Evolutionary conservation across 2,888 invertebrate genomes (phyloP).

Genomic region (Eristalinus sepulchralis): DNA sequence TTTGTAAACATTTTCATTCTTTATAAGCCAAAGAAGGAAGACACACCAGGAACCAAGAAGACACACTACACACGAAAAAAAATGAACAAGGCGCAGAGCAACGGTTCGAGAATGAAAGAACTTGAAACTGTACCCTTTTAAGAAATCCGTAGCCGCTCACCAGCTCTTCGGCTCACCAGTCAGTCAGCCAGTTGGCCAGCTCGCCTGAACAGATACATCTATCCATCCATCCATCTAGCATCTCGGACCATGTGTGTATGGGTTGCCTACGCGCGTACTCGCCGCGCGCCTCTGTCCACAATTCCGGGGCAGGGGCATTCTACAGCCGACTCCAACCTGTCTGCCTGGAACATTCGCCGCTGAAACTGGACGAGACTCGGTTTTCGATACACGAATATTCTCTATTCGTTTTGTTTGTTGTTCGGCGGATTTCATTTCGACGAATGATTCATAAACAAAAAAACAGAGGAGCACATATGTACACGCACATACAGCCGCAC

Average conservation of each 20-base stretch:
- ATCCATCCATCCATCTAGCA: slow-evolving; percentile 24
- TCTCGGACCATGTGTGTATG: slow-evolving; percentile 18
- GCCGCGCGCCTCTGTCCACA: background rate
- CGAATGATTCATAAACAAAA: slow-evolving; percentile 36
- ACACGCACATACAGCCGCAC: background rate
- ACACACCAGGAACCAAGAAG: slow-evolving; percentile 7
- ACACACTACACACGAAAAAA: slow-evolving; percentile 20
- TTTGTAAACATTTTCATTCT: slow-evolving; percentile 65
- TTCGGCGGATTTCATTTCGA: slow-evolving; percentile 41
- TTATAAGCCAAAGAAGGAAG: slow-evolving; percentile 60
- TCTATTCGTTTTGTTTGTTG: slow-evolving; percentile 29
- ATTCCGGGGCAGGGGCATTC: slow-evolving; percentile 12
- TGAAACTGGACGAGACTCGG: slow-evolving; percentile 30
- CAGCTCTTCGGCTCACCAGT: slow-evolving; percentile 3
- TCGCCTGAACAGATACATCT: slow-evolving; percentile 28
- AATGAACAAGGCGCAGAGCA: slow-evolving; percentile 47
- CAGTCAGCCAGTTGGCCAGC: background rate
- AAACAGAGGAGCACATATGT: background rate
- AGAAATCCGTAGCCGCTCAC: slow-evolving; percentile 58
- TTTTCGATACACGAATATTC: slow-evolving; percentile 7
- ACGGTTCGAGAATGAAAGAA: slow-evolving; percentile 69
- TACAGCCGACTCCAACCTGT: slow-evolving; percentile 66
- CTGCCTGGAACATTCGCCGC: slow-evolving; percentile 57
- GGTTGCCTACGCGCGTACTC: slow-evolving; percentile 14
- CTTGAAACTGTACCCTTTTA: slow-evolving; percentile 71